Evolutionary conservation across 1,140 invertebrate genomes (phyloP), one percentile per base, ranked within the genome.

Genomic region (Aporrectodea caliginosa): DNA sequence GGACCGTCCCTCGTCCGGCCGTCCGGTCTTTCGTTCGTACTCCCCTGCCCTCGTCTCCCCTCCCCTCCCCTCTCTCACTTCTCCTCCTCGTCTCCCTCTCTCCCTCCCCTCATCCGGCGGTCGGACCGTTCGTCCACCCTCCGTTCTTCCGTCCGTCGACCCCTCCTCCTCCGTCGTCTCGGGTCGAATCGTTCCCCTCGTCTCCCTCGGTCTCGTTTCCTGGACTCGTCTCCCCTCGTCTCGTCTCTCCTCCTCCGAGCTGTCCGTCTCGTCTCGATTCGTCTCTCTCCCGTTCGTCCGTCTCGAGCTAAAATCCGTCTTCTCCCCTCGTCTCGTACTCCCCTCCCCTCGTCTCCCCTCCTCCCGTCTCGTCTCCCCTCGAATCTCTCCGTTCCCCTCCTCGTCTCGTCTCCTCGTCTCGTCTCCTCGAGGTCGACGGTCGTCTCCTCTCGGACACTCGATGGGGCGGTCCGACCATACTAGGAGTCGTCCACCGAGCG

Each of bases 281-380:
- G 68, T n/a, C 68, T 69, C 68, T 16, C 68, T n/a, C n/a, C 68
- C 16, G 16, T n/a, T 69, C 68, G 68, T n/a, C 68, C n/a, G 16
- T 16, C 68, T n/a, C n/a, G 16, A n/a, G 16, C 68, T 69, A 16
- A n/a, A 16, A 16, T 69, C 68, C 16, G 16, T n/a, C n/a, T n/a
- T 16, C 68, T n/a, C n/a, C 68, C 16, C 68, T n/a, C n/a, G 16
- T 16, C 68, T n/a, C n/a, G 16, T 16, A 16, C 68, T 69, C 68
- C 16, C 68, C 68, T 69, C 68, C 16, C 68, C 68, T 69, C 68
- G 68, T n/a, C 68, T 69, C 68, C 16, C 68, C 68, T 69, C 68
- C 16, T n/a, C 68, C n/a, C 68, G 68, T n/a, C 68, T 69, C 68
- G 68, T n/a, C 68, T 69, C 68, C 16, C 68, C 68, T 69, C 68